These are phyloP conservation scores for Harpagoxenus sublaevis DNA, from an alignment of 2,888 invertebrate species.

Conservation along the genomic window DNA sequence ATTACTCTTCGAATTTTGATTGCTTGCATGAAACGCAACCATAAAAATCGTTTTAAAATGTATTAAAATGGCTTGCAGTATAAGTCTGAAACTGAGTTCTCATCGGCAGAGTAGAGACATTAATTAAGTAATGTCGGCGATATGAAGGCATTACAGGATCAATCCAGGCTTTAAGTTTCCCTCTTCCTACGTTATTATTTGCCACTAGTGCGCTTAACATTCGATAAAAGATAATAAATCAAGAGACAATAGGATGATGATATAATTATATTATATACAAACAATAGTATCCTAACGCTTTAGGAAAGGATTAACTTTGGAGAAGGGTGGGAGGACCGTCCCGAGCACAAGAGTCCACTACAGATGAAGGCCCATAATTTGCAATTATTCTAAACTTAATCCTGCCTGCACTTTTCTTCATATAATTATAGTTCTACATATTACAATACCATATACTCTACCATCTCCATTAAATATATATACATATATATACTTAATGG, in stretches of 20 bases:
- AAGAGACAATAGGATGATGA: slow-evolving; percentile 79
- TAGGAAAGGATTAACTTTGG: slow-evolving; percentile 81
- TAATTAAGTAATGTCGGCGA: slow-evolving; percentile 18
- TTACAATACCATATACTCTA: slow-evolving; percentile 78
- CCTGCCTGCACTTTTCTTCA: slow-evolving; percentile 76
- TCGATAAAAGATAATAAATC: slow-evolving; percentile 80
- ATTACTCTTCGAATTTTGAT: slow-evolving; percentile 7
- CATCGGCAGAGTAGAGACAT: not conserved
- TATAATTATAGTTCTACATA: slow-evolving; percentile 77
- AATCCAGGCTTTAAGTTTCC: slow-evolving; percentile 78
- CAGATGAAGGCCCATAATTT: slow-evolving; percentile 80
- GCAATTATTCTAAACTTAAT: slow-evolving; percentile 79
- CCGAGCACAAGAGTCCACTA: slow-evolving; percentile 80
- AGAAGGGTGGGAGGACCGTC: slow-evolving; percentile 78
- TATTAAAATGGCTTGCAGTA: slow-evolving; percentile 35
- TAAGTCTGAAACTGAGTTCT: not conserved
- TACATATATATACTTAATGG: slow-evolving; percentile 53
- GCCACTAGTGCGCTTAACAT: slow-evolving; percentile 77
- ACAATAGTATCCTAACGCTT: slow-evolving; percentile 80
- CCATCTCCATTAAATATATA: slow-evolving; percentile 65
- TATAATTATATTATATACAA: slow-evolving; percentile 80
- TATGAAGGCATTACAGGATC: slow-evolving; percentile 46
- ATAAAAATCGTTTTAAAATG: slow-evolving; percentile 51
- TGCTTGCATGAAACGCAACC: slow-evolving; percentile 18
- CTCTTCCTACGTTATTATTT: slow-evolving; percentile 72